These are phyloP conservation scores for Epizoanthus rinbou DNA, from an alignment of 92 coral and sea anemone species.

Conservation along the genomic window DNA sequence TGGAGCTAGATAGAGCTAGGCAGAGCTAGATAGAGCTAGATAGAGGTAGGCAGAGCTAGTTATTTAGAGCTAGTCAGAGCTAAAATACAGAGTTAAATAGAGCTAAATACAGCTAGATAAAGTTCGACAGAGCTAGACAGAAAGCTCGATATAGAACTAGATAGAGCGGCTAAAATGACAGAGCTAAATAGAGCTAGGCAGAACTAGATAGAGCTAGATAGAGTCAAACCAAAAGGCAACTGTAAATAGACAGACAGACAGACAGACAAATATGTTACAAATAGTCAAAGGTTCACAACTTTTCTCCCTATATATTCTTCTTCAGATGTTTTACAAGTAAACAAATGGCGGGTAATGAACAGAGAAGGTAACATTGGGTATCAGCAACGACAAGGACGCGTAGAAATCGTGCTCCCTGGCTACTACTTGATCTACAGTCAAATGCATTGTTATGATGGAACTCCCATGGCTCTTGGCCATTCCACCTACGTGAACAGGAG, in stretches of 20 bases:
- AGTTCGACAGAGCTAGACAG: too few relatives aligned
- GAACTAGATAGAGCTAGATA: too few relatives aligned
- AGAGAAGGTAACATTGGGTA: not conserved
- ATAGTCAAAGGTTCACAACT: not conserved
- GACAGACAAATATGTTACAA: too few relatives aligned
- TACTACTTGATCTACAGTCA: constrained; percentile 31
- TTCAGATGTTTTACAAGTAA: constrained; percentile 29
- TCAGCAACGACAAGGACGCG: constrained; percentile 14
- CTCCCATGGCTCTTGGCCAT: not conserved
- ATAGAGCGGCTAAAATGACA: too few relatives aligned
- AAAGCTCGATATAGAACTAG: too few relatives aligned
- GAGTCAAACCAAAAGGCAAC: not conserved
- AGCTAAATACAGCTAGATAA: too few relatives aligned
- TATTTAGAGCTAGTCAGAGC: too few relatives aligned
- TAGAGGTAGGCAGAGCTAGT: too few relatives aligned
- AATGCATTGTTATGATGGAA: not conserved
- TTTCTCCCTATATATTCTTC: not conserved
- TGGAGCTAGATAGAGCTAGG: too few relatives aligned
- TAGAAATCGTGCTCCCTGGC: not conserved
- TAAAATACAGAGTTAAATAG: too few relatives aligned
- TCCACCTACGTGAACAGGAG: constrained; percentile 3
- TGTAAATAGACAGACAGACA: not conserved
- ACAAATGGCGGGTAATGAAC: constrained; percentile 27
- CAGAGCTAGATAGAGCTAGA: too few relatives aligned
- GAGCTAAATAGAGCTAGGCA: too few relatives aligned